Percentiles rank a stretch among this genome's conserved stretches.
Evolutionary conservation across 2,113 vertebrate genomes (phyloP).

Genomic region (Pontoporia blainvillei): DNA sequence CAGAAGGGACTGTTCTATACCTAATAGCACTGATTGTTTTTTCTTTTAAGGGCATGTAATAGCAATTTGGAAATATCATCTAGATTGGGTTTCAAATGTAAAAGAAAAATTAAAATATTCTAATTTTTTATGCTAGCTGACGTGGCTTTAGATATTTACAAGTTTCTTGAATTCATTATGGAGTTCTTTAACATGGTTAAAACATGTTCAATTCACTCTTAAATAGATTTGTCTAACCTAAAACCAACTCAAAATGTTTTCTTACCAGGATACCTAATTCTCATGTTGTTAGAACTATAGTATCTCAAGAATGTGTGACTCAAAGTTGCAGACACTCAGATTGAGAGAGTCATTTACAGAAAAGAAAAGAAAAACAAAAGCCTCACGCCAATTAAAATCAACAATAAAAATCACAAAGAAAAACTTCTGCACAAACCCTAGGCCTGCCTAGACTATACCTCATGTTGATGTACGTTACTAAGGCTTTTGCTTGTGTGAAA

Average conservation of each 20-base stretch:
- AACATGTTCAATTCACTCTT: neutral
- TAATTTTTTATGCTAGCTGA: neutral
- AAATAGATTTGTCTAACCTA: neutral
- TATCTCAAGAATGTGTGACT: constrained; percentile 26
- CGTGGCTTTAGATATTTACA: neutral
- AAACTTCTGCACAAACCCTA: neutral
- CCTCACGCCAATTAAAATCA: neutral
- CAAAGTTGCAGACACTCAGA: neutral
- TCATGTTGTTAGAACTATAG: neutral
- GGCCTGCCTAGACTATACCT: neutral
- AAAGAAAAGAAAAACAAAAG: constrained; percentile 4
- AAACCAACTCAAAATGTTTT: neutral
- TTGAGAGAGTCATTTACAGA: neutral
- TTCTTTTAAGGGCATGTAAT: neutral
- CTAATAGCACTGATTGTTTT: neutral
- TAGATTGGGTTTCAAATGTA: neutral
- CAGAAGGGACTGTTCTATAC: neutral
- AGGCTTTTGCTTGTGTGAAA: neutral
- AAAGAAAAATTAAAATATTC: neutral
- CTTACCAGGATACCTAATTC: neutral
- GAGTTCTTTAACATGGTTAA: neutral
- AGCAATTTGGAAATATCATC: neutral
- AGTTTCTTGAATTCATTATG: neutral
- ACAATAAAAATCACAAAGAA: neutral
- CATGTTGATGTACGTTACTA: neutral